Evolutionary conservation across 2,888 invertebrate genomes (phyloP), one percentile per base, ranked within the genome.

Genomic region (Ferdinandea cuprea): DNA sequence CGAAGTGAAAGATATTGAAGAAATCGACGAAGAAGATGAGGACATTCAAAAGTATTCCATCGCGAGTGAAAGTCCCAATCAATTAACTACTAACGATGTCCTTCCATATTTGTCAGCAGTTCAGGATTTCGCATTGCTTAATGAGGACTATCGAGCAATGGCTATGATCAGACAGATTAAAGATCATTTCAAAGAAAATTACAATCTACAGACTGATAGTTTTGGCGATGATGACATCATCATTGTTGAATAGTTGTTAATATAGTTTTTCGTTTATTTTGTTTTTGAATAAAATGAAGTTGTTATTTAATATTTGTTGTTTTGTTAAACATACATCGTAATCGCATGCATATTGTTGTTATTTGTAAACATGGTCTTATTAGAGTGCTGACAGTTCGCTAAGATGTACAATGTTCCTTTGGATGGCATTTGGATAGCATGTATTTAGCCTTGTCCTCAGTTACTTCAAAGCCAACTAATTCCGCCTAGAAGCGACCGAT

Each of bases 101-200:
- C 89, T 90, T 17, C 89, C 89, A 0, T 88, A 90, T 59, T 61
- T 90, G 73, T 88, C 89, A 17, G 86, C 88, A 5, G 88, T 90
- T 61, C 89, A 90, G 59, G 88, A 89, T 69, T 90, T 90, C 69
- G 88, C 89, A 3, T 48, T 88, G 37, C 86, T 88, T 42, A 88
- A 90, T 77, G 87, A 89, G 0, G 89, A 90, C 77, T 86, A 88
- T 2, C 87, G 87, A 66, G 89, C 89, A 3, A 72, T 89, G 72
- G 88, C 89, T 59, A 69, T 90, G 73, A 88, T 89, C 79, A 88
- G 88, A 21, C 88, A 89, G 66, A 69, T 90, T 40, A 89, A 89
- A 48, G 89, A 89, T 2, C 89, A 90, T 46, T 87, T 90, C 87
- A 89, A 88, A 63, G 87, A 87, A 25, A 68, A 66, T 13, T 83